phyloP scores from a whole-genome alignment of 2,797 vertebrate genomes.

The Huso huso region DNA sequence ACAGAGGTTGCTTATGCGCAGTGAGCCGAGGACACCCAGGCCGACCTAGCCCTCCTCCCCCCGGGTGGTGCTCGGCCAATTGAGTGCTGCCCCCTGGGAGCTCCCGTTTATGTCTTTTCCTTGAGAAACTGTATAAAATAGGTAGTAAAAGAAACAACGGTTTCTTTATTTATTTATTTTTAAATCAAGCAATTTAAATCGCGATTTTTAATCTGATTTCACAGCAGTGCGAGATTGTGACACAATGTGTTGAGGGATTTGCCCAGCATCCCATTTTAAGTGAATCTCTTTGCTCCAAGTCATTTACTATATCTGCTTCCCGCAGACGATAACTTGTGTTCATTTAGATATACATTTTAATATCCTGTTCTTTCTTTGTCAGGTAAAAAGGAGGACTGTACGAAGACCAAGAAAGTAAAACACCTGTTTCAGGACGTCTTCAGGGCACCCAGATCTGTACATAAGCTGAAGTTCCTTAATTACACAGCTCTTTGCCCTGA shows the following conservation, averaged over 20 bases:
- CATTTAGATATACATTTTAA: constrained; percentile 39
- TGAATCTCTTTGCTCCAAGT: no score
- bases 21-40: no score
- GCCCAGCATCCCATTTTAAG: constrained; percentile 14
- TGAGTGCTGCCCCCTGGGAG: no score
- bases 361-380: constrained; percentile 22
- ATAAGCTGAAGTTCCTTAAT: constrained; percentile 63
- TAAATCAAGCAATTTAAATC: no score
- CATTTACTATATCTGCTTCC: no score
- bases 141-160: no score
- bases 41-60: no score
- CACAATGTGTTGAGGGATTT: background rate
- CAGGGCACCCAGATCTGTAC: constrained; percentile 51
- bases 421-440: constrained; percentile 53
- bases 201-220: constrained; percentile 30
- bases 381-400: constrained; percentile 82
- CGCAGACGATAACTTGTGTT: constrained; percentile 15
- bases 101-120: no score
- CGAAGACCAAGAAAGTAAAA: constrained; percentile 62
- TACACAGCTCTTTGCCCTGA: constrained; percentile 71
- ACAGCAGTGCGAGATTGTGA: constrained; percentile 21
- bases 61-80: no score
- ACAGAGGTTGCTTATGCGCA: no score
- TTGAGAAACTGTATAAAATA: no score
- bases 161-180: no score